These are phyloP conservation scores for Anhinga rufa DNA, from an alignment of 2,113 vertebrate species.

Conservation along the genomic window DNA sequence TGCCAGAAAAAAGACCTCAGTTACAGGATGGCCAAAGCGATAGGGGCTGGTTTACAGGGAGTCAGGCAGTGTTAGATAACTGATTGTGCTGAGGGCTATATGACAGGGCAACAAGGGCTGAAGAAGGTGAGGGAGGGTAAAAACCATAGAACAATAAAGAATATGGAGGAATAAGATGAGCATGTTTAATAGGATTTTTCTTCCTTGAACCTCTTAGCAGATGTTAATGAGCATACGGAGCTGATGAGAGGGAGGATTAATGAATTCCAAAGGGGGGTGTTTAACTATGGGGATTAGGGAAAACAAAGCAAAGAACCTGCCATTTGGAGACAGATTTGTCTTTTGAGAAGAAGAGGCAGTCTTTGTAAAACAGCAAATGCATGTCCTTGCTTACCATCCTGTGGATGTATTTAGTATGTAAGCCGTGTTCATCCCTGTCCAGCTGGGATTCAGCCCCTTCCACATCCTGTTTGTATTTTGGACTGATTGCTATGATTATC, in stretches of 20 bases:
- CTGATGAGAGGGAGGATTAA: slow-evolving; percentile 59
- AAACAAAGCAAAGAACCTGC: slow-evolving; percentile 54
- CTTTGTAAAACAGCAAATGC: slow-evolving; percentile 36
- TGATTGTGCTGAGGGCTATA: neutral
- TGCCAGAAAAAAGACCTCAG: neutral
- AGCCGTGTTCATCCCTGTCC: slow-evolving; percentile 85
- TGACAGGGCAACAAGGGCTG: neutral
- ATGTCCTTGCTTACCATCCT: slow-evolving; percentile 82
- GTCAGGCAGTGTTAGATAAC: neutral
- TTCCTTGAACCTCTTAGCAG: slow-evolving; percentile 54
- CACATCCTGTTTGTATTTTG: slow-evolving; percentile 92
- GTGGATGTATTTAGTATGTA: slow-evolving; percentile 97
- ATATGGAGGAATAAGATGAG: slow-evolving; percentile 30
- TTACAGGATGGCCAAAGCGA: neutral
- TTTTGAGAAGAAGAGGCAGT: neutral
- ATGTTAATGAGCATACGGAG: slow-evolving; percentile 38
- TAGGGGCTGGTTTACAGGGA: neutral
- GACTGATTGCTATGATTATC: slow-evolving; percentile 96
- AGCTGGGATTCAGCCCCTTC: slow-evolving; percentile 83
- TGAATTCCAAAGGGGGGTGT: slow-evolving; percentile 55
- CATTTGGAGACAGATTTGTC: slow-evolving; percentile 20
- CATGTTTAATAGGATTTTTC: slow-evolving; percentile 44
- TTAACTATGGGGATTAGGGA: slow-evolving; percentile 58
- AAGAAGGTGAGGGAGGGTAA: neutral
- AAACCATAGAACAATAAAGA: neutral